Conservation (phyloP, 92 coral and sea anemone genomes). For the Zoanthus sansibaricus region DNA sequence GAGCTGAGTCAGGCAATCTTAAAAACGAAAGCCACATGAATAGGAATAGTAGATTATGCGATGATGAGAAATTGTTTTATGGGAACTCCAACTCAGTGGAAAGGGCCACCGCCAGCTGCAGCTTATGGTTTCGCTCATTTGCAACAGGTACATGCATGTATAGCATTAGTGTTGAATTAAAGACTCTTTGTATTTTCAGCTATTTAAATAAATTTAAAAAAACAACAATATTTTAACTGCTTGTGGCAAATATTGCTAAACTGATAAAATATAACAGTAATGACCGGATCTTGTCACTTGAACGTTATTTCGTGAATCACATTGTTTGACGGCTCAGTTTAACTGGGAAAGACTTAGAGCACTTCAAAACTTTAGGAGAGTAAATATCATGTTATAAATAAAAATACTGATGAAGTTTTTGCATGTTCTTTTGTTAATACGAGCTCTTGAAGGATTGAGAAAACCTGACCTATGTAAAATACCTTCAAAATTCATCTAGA, state of each 20-base stretch:
- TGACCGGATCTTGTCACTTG: background rate
- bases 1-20: background rate
- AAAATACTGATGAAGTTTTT: background rate
- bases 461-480: background rate
- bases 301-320: background rate
- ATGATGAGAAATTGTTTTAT: slow-evolving; percentile 25
- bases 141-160: slow-evolving; percentile 21
- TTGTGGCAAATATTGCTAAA: background rate
- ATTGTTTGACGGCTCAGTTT: background rate
- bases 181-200: background rate
- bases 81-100: slow-evolving; percentile 27
- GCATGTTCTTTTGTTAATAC: background rate
- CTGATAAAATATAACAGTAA: background rate
- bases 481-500: background rate
- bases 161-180: background rate
- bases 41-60: background rate
- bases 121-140: background rate
- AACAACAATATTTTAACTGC: background rate
- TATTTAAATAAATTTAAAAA: background rate
- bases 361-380: background rate
- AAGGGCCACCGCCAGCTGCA: slow-evolving; percentile 24
- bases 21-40: background rate
- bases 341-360: background rate
- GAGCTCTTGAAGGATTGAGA: background rate
- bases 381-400: background rate